phyloP scores from a whole-genome alignment of 2,113 vertebrate genomes.

The Pluvialis apricaria region DNA sequence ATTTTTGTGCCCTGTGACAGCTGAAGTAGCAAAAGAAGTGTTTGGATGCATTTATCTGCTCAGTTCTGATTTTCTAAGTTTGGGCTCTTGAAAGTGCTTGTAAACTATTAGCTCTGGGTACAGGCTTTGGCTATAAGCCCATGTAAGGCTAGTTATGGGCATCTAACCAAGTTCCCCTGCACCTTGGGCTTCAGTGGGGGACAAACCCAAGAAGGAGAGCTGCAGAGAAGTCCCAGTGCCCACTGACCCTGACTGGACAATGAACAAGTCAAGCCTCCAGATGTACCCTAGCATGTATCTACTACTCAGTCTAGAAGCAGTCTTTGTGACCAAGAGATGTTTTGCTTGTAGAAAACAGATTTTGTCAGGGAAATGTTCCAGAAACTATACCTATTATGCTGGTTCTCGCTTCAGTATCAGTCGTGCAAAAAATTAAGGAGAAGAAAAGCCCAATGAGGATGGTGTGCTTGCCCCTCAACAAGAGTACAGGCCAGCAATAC shows the following conservation, averaged over 20 bases:
- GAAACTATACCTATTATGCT: background rate
- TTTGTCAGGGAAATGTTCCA: background rate
- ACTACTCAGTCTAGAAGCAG: background rate
- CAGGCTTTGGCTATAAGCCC: background rate
- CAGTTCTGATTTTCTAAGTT: background rate
- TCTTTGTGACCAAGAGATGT: background rate
- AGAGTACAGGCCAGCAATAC: background rate
- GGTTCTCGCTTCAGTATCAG: background rate
- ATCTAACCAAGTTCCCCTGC: background rate
- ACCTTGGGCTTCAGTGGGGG: background rate
- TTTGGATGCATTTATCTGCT: background rate
- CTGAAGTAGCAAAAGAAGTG: background rate
- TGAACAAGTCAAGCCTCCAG: background rate
- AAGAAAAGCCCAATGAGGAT: background rate
- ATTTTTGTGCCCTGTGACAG: background rate
- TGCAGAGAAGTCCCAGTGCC: background rate
- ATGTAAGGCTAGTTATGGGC: background rate
- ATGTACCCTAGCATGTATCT: background rate
- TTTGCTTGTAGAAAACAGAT: background rate
- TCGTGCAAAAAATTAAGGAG: background rate
- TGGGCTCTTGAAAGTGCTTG: background rate
- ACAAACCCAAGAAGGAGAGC: background rate
- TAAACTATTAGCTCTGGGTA: background rate
- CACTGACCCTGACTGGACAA: background rate
- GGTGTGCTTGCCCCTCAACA: background rate